Percentiles rank a stretch among this genome's conserved stretches.
phyloP scores from a whole-genome alignment of 2,797 vertebrate genomes.

The Anguilla megastoma region DNA sequence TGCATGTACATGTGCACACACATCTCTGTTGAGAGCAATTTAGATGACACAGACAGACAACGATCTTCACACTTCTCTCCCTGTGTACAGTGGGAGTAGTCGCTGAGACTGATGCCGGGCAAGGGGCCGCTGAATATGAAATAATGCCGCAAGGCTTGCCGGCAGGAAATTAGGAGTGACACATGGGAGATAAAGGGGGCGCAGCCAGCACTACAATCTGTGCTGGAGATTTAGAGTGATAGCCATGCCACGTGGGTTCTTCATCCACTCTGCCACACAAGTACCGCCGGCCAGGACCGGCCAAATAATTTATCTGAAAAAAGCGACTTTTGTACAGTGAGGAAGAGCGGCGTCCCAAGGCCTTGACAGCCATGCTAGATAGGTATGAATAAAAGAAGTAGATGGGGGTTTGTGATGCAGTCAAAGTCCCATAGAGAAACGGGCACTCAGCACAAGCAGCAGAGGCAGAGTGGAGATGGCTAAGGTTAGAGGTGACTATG shows the following conservation, averaged over 20 bases:
- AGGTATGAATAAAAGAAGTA: constrained; percentile 58
- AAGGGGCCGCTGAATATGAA: constrained; percentile 43
- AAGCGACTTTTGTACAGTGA: constrained; percentile 56
- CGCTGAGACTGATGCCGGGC: background rate
- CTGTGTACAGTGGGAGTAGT: background rate
- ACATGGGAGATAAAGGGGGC: constrained; percentile 57
- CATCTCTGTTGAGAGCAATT: background rate
- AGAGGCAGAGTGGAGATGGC: background rate
- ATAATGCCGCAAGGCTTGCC: constrained; percentile 46
- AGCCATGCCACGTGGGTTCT: constrained; percentile 49
- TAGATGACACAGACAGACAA: background rate
- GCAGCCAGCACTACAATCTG: constrained; percentile 48
- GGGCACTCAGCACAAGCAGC: background rate
- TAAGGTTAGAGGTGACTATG: background rate
- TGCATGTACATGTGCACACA: constrained; percentile 51
- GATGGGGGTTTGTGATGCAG: constrained; percentile 52
- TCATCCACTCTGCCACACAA: constrained; percentile 56
- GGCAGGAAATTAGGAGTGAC: constrained; percentile 54
- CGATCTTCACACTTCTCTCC: background rate
- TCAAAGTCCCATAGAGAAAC: constrained; percentile 38
- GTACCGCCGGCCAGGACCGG: constrained; percentile 52
- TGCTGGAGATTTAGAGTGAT: constrained; percentile 64
- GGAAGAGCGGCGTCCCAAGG: constrained; percentile 48
- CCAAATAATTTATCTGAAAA: constrained; percentile 65
- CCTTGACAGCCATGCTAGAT: constrained; percentile 51